Evolutionary conservation across 2,113 vertebrate genomes (phyloP).

Genomic region (Antechinus stuartii): DNA sequence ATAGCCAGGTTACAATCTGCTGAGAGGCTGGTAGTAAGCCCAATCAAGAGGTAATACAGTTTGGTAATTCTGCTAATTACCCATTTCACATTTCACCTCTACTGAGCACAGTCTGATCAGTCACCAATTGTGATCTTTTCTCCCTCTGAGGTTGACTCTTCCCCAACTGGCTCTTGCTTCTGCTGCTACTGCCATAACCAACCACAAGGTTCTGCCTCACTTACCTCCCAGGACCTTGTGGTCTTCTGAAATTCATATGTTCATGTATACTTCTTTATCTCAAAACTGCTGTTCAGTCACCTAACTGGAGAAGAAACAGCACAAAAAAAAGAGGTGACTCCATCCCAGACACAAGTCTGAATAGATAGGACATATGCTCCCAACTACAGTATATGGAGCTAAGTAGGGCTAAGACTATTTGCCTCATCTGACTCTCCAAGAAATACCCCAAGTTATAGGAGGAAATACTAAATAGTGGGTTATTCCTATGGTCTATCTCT

Average conservation of each 20-base stretch:
- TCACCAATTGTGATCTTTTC: not conserved
- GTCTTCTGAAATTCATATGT: not conserved
- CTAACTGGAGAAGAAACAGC: not conserved
- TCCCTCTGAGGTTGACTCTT: not conserved
- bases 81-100: not conserved
- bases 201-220: not conserved
- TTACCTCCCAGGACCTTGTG: not conserved
- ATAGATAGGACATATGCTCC: not conserved
- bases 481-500: not conserved
- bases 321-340: not conserved
- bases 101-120: not conserved
- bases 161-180: not conserved
- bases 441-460: not conserved
- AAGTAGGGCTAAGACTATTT: not conserved
- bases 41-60: not conserved
- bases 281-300: not conserved
- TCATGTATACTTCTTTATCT: not conserved
- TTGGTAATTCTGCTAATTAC: not conserved
- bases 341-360: not conserved
- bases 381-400: not conserved
- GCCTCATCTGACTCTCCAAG: not conserved
- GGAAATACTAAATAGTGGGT: not conserved
- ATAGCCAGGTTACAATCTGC: not conserved
- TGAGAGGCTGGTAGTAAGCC: not conserved
- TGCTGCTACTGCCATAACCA: not conserved